A percentile compares a stretch with the other conserved stretches of the same genome.
These are phyloP conservation scores for Turdus rufiventris DNA, from an alignment of 2,113 vertebrate genomes.

Conservation along the genomic window DNA sequence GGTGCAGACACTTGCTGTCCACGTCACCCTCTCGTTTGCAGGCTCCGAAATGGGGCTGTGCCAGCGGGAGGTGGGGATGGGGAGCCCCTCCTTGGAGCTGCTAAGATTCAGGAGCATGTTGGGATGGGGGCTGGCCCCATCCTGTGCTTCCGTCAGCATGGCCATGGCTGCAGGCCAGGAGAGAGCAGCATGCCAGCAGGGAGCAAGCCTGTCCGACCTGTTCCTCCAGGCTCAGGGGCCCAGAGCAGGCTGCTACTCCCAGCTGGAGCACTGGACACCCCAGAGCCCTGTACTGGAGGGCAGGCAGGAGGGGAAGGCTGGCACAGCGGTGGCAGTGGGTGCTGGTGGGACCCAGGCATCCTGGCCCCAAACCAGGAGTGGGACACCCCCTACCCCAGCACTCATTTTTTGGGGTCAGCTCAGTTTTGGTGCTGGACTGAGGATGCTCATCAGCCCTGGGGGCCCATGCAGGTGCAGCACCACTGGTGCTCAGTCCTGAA, in stretches of 20 bases:
- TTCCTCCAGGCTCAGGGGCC: not conserved
- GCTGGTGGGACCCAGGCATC: not conserved
- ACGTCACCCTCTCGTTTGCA: fast-evolving
- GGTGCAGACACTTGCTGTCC: not conserved
- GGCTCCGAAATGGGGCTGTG: not conserved
- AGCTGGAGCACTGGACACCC: fast-evolving
- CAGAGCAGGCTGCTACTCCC: not conserved
- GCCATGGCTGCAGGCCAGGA: not conserved
- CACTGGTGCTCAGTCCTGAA: fast-evolving
- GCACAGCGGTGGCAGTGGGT: not conserved
- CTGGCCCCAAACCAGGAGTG: not conserved
- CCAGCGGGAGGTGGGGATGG: not conserved
- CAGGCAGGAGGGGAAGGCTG: not conserved
- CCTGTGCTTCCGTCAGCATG: fast-evolving
- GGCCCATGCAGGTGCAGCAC: not conserved
- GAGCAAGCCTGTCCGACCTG: constrained; percentile 5
- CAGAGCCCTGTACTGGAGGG: not conserved
- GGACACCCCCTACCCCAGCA: fast-evolving
- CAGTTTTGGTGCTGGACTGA: not conserved
- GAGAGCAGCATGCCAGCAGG: not conserved
- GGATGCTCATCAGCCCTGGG: not conserved
- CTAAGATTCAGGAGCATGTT: fast-evolving
- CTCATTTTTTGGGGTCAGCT: not conserved
- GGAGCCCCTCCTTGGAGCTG: fast-evolving
- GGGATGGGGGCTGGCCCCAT: fast-evolving